Percentiles rank a stretch among this genome's conserved stretches.
phyloP scores from a whole-genome alignment of 1,140 invertebrate species.

The Andricus grossulariae region DNA sequence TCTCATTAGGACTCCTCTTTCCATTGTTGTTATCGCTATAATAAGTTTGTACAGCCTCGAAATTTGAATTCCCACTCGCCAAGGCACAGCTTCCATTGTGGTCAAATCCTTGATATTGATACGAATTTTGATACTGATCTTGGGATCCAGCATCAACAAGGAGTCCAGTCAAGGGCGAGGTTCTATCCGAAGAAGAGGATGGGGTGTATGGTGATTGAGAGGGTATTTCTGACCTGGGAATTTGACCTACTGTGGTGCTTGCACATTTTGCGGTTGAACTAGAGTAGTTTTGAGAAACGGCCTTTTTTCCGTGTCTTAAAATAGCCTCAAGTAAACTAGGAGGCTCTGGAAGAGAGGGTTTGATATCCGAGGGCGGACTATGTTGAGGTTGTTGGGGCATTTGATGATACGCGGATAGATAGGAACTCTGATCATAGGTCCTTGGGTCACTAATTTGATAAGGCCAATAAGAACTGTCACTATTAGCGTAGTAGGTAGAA shows the following conservation, averaged over 20 bases:
- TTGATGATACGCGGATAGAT: conserved; percentile 18
- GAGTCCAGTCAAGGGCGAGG: conserved; percentile 43
- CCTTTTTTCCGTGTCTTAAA: conserved; percentile 56
- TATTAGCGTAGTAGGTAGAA: conserved; percentile 48
- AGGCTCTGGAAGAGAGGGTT: conserved; percentile 20
- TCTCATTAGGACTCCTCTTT: conserved; percentile 40
- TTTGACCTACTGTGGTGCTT: conserved; percentile 13
- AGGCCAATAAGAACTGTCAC: conserved; percentile 55
- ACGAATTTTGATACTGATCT: conserved; percentile 20
- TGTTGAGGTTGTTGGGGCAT: conserved; percentile 32
- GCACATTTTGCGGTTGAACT: not conserved
- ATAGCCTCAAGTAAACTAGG: conserved; percentile 59
- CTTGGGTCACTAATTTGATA: conserved; percentile 43
- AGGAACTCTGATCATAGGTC: not conserved
- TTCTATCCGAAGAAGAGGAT: conserved; percentile 48
- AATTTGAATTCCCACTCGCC: not conserved
- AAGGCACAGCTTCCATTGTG: conserved; percentile 12
- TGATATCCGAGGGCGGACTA: conserved; percentile 1
- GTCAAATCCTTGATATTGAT: conserved; percentile 30
- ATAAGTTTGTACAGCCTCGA: conserved; percentile 33
- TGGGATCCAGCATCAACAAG: not conserved
- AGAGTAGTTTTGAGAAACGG: conserved; percentile 31
- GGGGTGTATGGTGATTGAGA: conserved; percentile 56
- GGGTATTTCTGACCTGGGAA: conserved; percentile 30
- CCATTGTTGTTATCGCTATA: conserved; percentile 52